Evolutionary conservation across 2,888 invertebrate genomes (phyloP).

Genomic region (Tetheella fluctuosa): DNA sequence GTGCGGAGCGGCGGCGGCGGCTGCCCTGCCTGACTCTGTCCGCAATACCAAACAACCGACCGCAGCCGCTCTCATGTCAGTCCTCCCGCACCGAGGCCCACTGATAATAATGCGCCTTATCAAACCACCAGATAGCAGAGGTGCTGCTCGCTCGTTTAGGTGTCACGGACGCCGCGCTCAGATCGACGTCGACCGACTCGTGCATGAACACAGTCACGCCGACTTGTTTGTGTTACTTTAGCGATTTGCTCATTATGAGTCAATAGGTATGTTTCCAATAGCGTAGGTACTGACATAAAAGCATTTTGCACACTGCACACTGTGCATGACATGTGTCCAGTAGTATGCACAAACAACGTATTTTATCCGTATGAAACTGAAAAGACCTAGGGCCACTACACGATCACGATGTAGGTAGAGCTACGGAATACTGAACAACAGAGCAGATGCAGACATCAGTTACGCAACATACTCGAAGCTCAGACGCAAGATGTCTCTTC

Average conservation of each 20-base stretch:
- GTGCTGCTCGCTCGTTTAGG: constrained; percentile 79
- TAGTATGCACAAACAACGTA: constrained; percentile 9
- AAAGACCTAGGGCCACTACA: not conserved
- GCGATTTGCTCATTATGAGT: constrained; percentile 61
- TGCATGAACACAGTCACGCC: constrained; percentile 61
- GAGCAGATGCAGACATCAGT: not conserved
- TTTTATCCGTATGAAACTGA: not conserved
- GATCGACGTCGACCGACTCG: constrained; percentile 55
- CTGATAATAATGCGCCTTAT: constrained; percentile 76
- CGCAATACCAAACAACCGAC: constrained; percentile 57
- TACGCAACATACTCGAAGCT: not conserved
- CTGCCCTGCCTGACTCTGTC: constrained; percentile 49
- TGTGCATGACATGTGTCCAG: constrained; percentile 16
- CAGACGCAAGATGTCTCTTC: too few relatives aligned
- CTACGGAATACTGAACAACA: not conserved
- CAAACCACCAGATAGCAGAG: constrained; percentile 81
- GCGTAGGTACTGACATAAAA: constrained; percentile 32
- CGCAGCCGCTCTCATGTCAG: constrained; percentile 59
- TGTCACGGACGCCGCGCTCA: constrained; percentile 75
- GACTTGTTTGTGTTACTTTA: constrained; percentile 63
- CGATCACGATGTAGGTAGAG: constrained; percentile 1
- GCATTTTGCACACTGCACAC: constrained; percentile 33
- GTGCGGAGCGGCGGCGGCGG: constrained; percentile 57
- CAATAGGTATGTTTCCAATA: constrained; percentile 53
- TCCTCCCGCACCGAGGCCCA: constrained; percentile 70